These are phyloP conservation scores for Sarcophaga bullata DNA, from an alignment of 1,140 invertebrate genomes.

Conservation along the genomic window DNA sequence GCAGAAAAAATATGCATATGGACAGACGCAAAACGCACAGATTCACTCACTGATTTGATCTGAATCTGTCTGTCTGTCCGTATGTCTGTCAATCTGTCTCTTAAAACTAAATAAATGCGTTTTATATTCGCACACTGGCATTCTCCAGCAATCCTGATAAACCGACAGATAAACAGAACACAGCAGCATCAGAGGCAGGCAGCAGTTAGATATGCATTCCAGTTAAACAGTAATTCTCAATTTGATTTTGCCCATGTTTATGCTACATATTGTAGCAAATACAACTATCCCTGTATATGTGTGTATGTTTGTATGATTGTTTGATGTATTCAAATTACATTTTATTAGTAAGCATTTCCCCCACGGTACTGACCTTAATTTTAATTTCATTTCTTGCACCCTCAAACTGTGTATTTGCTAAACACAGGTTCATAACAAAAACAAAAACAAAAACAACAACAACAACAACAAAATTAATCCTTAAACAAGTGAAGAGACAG, in stretches of 20 bases:
- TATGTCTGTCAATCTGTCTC: no score
- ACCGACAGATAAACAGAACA: neutral
- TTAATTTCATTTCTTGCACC: constrained; percentile 3
- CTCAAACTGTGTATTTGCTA: no score
- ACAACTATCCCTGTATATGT: neutral
- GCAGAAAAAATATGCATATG: no score
- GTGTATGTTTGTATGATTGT: neutral
- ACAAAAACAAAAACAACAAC: no score
- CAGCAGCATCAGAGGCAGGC: no score
- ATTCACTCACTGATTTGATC: no score
- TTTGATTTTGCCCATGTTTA: neutral
- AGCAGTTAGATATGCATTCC: no score
- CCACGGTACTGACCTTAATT: constrained; percentile 38
- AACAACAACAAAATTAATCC: constrained; percentile 13
- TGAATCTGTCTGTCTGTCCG: no score
- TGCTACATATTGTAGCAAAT: neutral
- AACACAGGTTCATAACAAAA: no score
- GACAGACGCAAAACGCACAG: no score
- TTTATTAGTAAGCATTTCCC: constrained; percentile 29
- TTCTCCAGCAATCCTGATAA: neutral
- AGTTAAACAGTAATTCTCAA: neutral
- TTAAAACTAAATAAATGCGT: no score
- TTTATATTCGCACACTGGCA: no score
- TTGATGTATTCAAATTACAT: constrained; percentile 36
- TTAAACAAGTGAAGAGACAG: constrained; percentile 20